Conservation (phyloP, 1,140 invertebrate genomes). For the Camponotus pennsylvanicus region DNA sequence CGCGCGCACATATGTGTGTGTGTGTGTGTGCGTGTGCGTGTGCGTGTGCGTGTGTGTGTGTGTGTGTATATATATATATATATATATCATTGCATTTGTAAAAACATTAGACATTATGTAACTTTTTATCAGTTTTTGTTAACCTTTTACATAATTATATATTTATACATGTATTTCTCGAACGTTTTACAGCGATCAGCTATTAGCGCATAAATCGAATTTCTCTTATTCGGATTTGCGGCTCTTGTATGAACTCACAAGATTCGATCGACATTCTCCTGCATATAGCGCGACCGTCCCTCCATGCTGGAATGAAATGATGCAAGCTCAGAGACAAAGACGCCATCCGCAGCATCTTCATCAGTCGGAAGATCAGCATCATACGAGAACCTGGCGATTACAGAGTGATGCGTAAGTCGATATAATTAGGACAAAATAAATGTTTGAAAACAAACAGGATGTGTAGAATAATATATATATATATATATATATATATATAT, state of each 20-base stretch:
- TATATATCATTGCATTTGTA: not conserved
- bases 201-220: conserved; percentile 87
- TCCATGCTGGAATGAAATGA: conserved; percentile 96
- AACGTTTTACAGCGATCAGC: conserved; percentile 80
- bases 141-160: conserved; percentile 14
- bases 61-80: too few relatives aligned
- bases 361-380: conserved; percentile 92
- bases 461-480: not conserved
- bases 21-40: too few relatives aligned
- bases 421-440: not conserved
- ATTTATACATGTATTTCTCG: conserved; percentile 22
- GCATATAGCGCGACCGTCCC: conserved; percentile 95
- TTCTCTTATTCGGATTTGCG: conserved; percentile 87
- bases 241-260: conserved; percentile 88
- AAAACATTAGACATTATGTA: not conserved
- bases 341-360: conserved; percentile 93
- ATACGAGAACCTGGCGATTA: conserved; percentile 94
- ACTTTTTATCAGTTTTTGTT: conserved; percentile 10
- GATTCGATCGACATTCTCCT: conserved; percentile 88
- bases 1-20: too few relatives aligned
- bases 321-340: conserved; percentile 95
- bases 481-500: too few relatives aligned
- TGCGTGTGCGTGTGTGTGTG: too few relatives aligned
- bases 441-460: not conserved
- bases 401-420: conserved; percentile 91